These are phyloP conservation scores for Hypercompe scribonia DNA, from an alignment of 2,888 invertebrate species.

Conservation along the genomic window DNA sequence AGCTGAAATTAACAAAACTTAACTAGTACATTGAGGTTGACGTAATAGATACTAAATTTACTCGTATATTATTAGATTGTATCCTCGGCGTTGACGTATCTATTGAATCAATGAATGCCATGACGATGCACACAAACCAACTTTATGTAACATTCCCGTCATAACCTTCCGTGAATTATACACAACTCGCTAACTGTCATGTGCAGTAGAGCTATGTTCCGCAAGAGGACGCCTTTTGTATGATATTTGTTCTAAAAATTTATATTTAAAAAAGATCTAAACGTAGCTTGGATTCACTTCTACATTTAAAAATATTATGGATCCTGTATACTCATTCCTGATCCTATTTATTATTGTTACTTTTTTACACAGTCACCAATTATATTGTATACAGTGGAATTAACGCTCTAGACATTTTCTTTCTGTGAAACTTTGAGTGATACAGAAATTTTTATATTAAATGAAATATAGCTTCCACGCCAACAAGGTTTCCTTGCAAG, in stretches of 20 bases:
- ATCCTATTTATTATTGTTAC: too few relatives aligned
- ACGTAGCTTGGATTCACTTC: too few relatives aligned
- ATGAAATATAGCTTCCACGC: not conserved
- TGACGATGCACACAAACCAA: constrained; percentile 52
- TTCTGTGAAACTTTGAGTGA: too few relatives aligned
- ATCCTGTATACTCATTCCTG: too few relatives aligned
- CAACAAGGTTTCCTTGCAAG: not conserved
- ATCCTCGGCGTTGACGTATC: constrained; percentile 34
- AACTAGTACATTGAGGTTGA: constrained; percentile 17
- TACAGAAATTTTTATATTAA: not conserved
- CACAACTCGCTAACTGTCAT: constrained; percentile 48
- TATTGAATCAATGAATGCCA: constrained; percentile 36
- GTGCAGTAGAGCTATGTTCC: constrained; percentile 30
- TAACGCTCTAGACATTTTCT: not conserved
- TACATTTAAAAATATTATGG: too few relatives aligned
- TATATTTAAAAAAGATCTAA: too few relatives aligned
- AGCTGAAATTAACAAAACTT: constrained; percentile 14
- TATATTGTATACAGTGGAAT: too few relatives aligned
- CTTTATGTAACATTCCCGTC: constrained; percentile 48
- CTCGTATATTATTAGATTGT: constrained; percentile 24
- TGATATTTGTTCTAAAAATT: not conserved
- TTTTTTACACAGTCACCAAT: too few relatives aligned
- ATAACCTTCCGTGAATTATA: constrained; percentile 46
- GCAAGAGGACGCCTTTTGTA: not conserved
- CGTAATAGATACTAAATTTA: constrained; percentile 28